Base-by-base conservation (phyloP, 1,140 invertebrate species). In the Brachystomella parvula region DNA sequence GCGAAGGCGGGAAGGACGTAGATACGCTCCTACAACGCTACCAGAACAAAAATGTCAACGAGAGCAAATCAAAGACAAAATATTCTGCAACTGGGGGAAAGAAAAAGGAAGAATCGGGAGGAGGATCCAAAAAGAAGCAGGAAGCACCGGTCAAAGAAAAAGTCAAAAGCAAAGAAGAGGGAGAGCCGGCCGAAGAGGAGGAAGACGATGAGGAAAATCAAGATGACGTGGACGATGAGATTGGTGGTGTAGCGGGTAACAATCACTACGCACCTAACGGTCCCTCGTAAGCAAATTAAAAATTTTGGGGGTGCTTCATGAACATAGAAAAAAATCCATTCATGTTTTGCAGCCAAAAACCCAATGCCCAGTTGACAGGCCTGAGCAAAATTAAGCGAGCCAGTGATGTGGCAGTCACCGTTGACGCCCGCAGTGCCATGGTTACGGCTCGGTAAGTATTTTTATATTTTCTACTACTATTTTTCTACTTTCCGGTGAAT, bases 391-490 rank as follows among this genome's bases (percentile, higher is more conserved):
- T 73, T 32, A 57, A 61, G 24, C 31, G 71, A 47, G 56, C 66
- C n/a, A 69, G 65, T 29, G 71, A 73, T 61, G 71, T 73, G 9
- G 35, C 64, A 21, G 71, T 73, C 1, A 70, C 56, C 49, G 68
- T 73, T 2, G 71, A 73, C 65, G 71, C 71, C 28, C 28, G 71
- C 66, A 73, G 71, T 67, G 71, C 71, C 21, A 63, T 70, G 33
- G 69, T 73, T 26, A 73, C 71, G 29, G 66, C 71, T 21, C 68
- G 71, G 71, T 69, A 67, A 35, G 1, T 33, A 21, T 57, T n/a
- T n/a, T n/a, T n/a, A n/a, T n/a, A n/a, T n/a, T n/a, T n/a, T 30
- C n/a, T 58, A 19, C 30, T 58, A 44, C 35, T 65, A 19, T 21
- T 64, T 9, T 60, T 44, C n/a, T 44, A 44, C 47, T 47, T 47